These are phyloP conservation scores for Drosophila mauritiana DNA, from an alignment of 1,140 invertebrate species.

Conservation along the genomic window DNA sequence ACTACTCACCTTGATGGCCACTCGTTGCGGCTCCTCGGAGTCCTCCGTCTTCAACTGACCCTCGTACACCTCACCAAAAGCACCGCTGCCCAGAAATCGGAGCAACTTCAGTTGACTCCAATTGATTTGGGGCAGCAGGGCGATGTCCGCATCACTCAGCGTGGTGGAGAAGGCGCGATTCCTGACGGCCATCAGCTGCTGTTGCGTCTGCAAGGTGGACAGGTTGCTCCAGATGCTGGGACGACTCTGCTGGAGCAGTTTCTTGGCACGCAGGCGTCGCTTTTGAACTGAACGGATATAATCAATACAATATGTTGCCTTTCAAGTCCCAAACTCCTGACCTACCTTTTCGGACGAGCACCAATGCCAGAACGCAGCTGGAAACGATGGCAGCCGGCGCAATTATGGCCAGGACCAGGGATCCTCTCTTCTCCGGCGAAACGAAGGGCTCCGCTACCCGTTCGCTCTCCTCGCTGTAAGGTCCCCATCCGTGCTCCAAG, in stretches of 20 bases:
- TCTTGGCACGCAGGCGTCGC: conserved; percentile 73
- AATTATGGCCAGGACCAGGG: conserved; percentile 86
- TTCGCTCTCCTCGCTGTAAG: conserved; percentile 87
- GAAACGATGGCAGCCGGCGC: conserved; percentile 85
- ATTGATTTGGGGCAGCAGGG: conserved; percentile 92
- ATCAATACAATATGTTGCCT: background rate
- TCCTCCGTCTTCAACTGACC: conserved; percentile 90
- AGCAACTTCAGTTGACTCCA: conserved; percentile 92
- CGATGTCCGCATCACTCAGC: conserved; percentile 88
- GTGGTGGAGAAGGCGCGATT: conserved; percentile 90
- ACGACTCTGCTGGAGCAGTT: conserved; percentile 73
- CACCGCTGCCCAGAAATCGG: conserved; percentile 96
- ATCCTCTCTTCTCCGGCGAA: conserved; percentile 79
- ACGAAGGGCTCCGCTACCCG: conserved; percentile 84
- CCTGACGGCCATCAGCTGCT: conserved; percentile 87
- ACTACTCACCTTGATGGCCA: conserved; percentile 92
- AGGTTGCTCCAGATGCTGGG: conserved; percentile 89
- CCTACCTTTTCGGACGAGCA: conserved; percentile 85
- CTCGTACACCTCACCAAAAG: conserved; percentile 98
- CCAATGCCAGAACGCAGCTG: conserved; percentile 84
- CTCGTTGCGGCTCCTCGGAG: conserved; percentile 87
- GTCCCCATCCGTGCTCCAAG: conserved; percentile 91
- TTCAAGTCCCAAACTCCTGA: conserved; percentile 11
- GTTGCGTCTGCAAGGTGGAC: conserved; percentile 93
- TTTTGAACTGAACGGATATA: conserved; percentile 33